Evolutionary conservation across 1,140 invertebrate genomes (phyloP), one percentile per base, ranked within the genome.

Genomic region (Papilio helenus): DNA sequence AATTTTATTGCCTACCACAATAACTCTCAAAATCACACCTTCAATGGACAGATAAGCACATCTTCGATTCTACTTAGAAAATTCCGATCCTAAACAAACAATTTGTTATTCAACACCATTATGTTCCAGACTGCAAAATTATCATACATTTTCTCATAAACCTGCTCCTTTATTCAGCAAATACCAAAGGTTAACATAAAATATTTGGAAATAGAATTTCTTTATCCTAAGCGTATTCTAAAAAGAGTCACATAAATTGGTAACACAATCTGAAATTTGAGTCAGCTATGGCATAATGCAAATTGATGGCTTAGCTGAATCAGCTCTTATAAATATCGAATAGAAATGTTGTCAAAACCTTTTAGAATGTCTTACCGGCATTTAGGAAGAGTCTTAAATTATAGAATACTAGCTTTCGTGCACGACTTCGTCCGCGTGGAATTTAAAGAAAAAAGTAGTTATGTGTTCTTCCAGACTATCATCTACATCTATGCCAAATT

Each of bases 241-340:
- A 74, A 74, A 74, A 74, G 42, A 72, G 18, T 82, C 79, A 85
- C 78, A 78, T 83, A 81, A 83, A 81, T 55, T 80, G 81, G 82
- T 80, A 81, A 86, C 80, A 83, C 81, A 83, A 83, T 86, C 76
- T 79, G 71, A 34, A 65, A 72, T 68, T 61, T 73, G 44, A 74
- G 39, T 49, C 72, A 44, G 72, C 72, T 49, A 49, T 44, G 44
- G 72, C 72, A 29, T 44, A 74, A 74, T 46, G 72, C 39, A 49
- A 74, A 74, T 74, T 46, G 72, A 74, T 74, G 39, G 42, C 39
- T 49, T 20, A 73, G 34, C 76, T 73, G 65, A 73, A 73, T 78
- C 80, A 78, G 71, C 42, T 68, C 29, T 68, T 29, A 68, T 68
- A 68, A 29, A 68, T 5, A 12, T 68, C 14, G 26, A 68, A 68